Conservation (phyloP, 1,140 invertebrate genomes). For the Aethina tumida region DNA sequence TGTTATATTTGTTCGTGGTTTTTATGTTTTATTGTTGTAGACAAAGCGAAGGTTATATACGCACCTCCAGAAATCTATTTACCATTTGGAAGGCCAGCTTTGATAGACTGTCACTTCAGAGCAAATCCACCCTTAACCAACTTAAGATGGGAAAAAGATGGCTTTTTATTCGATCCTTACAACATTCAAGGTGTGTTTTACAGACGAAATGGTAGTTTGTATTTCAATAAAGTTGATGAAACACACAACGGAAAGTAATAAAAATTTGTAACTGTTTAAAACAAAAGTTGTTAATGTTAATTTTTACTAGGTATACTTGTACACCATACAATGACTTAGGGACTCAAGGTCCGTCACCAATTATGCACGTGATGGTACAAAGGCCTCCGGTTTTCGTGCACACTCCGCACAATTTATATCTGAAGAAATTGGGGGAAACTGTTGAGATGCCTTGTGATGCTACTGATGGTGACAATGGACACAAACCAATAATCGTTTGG, state of each 20-base stretch:
- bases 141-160: conserved; percentile 89
- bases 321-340: conserved; percentile 82
- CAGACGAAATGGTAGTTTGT: conserved; percentile 78
- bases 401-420: conserved; percentile 69
- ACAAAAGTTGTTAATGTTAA: too few relatives aligned
- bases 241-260: conserved; percentile 64
- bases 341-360: conserved; percentile 70
- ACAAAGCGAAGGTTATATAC: conserved; percentile 86
- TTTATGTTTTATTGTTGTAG: conserved; percentile 41
- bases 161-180: conserved; percentile 83
- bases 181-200: conserved; percentile 80
- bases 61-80: conserved; percentile 80
- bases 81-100: conserved; percentile 78
- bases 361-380: conserved; percentile 83
- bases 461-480: conserved; percentile 57
- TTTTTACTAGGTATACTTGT: conserved; percentile 85
- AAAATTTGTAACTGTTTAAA: too few relatives aligned
- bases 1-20: background rate
- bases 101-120: conserved; percentile 85
- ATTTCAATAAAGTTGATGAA: conserved; percentile 64
- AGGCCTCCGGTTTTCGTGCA: conserved; percentile 68
- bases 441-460: conserved; percentile 79
- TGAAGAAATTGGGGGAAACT: conserved; percentile 69
- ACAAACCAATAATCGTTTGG: conserved; percentile 74
- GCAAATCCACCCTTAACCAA: conserved; percentile 90